Evolutionary conservation across 1,140 invertebrate species (phyloP).

Genomic region (Mylabris phalerata): DNA sequence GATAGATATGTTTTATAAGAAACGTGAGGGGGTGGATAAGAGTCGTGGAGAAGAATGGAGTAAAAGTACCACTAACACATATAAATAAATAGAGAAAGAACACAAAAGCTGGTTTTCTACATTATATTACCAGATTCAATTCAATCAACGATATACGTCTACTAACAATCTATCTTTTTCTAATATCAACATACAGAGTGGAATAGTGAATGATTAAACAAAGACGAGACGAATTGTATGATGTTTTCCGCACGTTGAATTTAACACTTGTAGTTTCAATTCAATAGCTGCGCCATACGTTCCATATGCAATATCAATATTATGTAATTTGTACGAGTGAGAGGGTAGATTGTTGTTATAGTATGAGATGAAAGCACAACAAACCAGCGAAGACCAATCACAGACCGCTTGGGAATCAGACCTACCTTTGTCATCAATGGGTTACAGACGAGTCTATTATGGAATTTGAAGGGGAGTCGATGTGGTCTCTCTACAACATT

Average conservation of each 20-base stretch:
- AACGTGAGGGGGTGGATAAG: too few species aligned
- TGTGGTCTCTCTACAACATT: too few species aligned
- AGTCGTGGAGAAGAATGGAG: too few species aligned
- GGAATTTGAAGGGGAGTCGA: constrained; percentile 3
- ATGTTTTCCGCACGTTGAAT: constrained; percentile 8
- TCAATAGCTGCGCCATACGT: constrained; percentile 11
- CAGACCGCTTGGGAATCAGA: constrained; percentile 34
- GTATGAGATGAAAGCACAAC: constrained; percentile 34
- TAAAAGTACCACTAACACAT: too few species aligned
- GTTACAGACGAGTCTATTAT: constrained; percentile 37
- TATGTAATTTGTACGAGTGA: constrained; percentile 28
- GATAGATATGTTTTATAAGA: too few species aligned
- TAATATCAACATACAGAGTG: background rate
- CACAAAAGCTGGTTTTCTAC: too few species aligned
- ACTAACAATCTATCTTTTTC: background rate
- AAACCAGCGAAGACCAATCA: constrained; percentile 36
- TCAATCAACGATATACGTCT: background rate
- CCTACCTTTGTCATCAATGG: constrained; percentile 45
- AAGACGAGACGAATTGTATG: background rate
- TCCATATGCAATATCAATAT: background rate
- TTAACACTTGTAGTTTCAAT: constrained; percentile 15
- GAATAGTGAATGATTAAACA: background rate
- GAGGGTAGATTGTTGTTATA: background rate
- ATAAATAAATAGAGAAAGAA: too few species aligned
- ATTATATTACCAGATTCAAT: too few species aligned